Conservation (phyloP, 1,140 invertebrate genomes). For the Galleria mellonella region DNA sequence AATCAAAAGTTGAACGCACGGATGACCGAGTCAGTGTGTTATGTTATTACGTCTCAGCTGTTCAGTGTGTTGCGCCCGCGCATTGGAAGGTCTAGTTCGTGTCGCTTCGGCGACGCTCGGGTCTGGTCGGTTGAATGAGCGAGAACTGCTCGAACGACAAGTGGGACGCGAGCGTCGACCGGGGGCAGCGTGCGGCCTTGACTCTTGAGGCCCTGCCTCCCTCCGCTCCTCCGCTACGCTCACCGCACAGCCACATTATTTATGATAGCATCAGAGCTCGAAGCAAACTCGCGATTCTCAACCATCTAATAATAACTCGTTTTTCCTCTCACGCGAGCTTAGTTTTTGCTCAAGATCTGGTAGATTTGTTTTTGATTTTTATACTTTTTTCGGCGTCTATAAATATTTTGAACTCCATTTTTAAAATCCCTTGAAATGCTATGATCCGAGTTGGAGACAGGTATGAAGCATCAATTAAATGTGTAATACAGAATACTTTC, state of each 20-base stretch:
- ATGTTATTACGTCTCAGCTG: slow-evolving; percentile 72
- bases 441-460: not conserved
- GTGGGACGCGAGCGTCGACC: slow-evolving; percentile 68
- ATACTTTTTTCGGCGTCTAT: no score
- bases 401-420: no score
- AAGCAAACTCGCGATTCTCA: slow-evolving; percentile 65
- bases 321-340: slow-evolving; percentile 70
- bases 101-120: slow-evolving; percentile 37
- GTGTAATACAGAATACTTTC: slow-evolving; percentile 43
- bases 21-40: slow-evolving; percentile 73
- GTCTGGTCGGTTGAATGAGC: slow-evolving; percentile 41
- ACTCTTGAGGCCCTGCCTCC: slow-evolving; percentile 72
- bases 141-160: slow-evolving; percentile 51
- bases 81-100: slow-evolving; percentile 71
- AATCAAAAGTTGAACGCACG: slow-evolving; percentile 73
- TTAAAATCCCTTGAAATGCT: no score
- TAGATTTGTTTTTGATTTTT: no score
- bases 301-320: slow-evolving; percentile 70
- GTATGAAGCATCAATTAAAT: slow-evolving; percentile 4
- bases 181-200: slow-evolving; percentile 82
- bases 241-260: slow-evolving; percentile 64
- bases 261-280: slow-evolving; percentile 68
- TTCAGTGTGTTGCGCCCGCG: slow-evolving; percentile 57
- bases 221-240: slow-evolving; percentile 29
- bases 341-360: slow-evolving; percentile 34